Percentiles rank a stretch among this genome's conserved stretches.
Conservation (phyloP, 2,797 vertebrate species). For the Enteromius mattozi region DNA sequence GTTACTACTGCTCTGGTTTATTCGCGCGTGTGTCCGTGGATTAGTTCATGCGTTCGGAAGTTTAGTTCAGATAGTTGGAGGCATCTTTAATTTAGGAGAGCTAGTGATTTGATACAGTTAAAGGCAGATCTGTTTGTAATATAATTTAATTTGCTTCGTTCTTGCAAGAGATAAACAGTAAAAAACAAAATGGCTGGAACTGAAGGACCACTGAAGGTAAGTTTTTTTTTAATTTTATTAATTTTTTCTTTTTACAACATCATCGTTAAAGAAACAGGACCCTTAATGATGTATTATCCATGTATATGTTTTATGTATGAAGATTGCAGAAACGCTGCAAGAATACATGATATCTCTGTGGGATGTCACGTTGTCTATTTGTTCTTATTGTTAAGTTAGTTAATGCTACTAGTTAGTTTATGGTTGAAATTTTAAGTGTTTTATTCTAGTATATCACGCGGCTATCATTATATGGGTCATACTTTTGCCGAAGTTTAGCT, state of each 20-base stretch:
- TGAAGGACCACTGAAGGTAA: constrained; percentile 60
- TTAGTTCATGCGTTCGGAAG: neutral
- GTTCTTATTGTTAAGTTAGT: neutral
- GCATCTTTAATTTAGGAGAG: neutral
- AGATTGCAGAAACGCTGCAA: neutral
- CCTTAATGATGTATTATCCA: too few relatives aligned
- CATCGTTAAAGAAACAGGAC: neutral
- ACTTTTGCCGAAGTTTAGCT: neutral
- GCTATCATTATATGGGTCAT: neutral
- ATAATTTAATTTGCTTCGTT: neutral
- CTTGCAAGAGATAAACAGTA: neutral
- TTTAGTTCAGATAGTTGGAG: neutral
- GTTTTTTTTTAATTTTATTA: neutral
- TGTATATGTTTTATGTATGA: too few relatives aligned
- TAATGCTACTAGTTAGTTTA: too few relatives aligned
- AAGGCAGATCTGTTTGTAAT: neutral
- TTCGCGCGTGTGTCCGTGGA: too few relatives aligned
- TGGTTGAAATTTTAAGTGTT: neutral
- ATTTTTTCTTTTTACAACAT: neutral
- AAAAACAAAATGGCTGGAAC: constrained; percentile 34
- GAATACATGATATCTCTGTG: too few relatives aligned
- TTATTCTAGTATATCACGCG: too few relatives aligned
- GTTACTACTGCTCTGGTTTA: neutral
- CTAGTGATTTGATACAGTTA: neutral
- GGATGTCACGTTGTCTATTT: neutral